A percentile compares a stretch with the other conserved stretches of the same genome.
phyloP scores from a whole-genome alignment of 2,888 invertebrate genomes.

The Epirrhoe alternata region DNA sequence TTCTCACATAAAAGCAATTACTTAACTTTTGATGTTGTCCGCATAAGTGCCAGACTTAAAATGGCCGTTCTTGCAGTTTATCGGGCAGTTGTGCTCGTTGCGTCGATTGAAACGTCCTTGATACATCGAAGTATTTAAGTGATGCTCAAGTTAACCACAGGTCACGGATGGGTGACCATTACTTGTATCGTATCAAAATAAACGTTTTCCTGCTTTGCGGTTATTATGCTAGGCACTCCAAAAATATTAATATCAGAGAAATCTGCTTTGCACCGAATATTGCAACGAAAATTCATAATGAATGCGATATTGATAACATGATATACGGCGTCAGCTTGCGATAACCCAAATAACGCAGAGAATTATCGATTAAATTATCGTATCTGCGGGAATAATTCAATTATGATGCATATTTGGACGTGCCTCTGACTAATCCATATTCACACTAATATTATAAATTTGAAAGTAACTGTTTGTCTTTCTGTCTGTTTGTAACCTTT shows the following conservation, averaged over 20 bases:
- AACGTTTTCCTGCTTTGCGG: neutral
- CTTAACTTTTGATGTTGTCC: neutral
- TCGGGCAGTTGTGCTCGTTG: neutral
- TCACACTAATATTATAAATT: too few relatives aligned
- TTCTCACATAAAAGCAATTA: neutral
- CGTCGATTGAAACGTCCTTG: neutral
- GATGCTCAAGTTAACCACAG: too few relatives aligned
- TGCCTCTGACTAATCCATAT: too few relatives aligned
- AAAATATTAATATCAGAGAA: neutral
- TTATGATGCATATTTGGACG: neutral
- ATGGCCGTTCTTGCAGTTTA: neutral
- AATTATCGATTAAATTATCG: conserved; percentile 42
- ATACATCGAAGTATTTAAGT: neutral
- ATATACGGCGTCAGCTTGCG: conserved; percentile 31
- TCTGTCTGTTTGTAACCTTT: too few relatives aligned
- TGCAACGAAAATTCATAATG: conserved; percentile 24
- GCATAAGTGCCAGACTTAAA: neutral
- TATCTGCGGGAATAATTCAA: conserved; percentile 28
- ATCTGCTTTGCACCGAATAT: conserved; percentile 1
- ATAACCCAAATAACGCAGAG: conserved; percentile 25
- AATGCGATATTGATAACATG: conserved; percentile 26
- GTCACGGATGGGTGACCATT: neutral
- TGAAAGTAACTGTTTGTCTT: too few relatives aligned
- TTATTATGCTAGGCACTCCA: neutral
- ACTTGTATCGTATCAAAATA: neutral